Percentiles rank a stretch among this genome's conserved stretches.
Evolutionary conservation across 1,140 invertebrate species (phyloP).

Genomic region (Saxidomus purpurata): DNA sequence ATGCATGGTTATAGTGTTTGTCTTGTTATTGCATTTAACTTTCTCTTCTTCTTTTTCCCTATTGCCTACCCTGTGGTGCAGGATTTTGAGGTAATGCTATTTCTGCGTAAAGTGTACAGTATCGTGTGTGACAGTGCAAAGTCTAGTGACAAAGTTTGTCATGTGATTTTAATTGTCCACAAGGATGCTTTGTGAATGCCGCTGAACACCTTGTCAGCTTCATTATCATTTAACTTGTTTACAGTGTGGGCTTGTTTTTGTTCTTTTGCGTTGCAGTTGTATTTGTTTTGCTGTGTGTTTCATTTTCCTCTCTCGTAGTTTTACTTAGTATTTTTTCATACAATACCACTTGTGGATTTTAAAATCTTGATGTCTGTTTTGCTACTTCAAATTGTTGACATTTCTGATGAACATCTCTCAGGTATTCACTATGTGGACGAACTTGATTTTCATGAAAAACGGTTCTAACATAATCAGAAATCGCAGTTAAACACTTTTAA

Average conservation of each 20-base stretch:
- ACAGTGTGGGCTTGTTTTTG: conserved; percentile 34
- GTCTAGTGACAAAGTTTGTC: conserved; percentile 48
- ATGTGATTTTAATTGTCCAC: conserved; percentile 42
- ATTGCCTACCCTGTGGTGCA: conserved; percentile 73
- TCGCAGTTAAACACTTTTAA: too few species aligned
- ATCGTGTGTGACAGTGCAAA: conserved; percentile 13
- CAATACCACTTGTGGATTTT: conserved; percentile 64
- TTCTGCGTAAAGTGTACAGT: conserved; percentile 36
- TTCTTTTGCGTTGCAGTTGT: conserved; percentile 50
- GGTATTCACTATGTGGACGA: too few species aligned
- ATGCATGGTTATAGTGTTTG: conserved; percentile 59
- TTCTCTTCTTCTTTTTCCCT: conserved; percentile 75
- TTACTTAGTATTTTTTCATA: conserved; percentile 53
- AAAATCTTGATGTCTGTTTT: not conserved
- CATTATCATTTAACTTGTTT: conserved; percentile 25
- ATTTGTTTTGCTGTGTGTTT: conserved; percentile 51
- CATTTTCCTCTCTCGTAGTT: conserved; percentile 55
- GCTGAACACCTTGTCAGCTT: conserved; percentile 59
- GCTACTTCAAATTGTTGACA: not conserved
- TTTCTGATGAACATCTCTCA: too few species aligned
- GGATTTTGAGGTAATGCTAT: conserved; percentile 81
- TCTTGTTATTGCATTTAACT: conserved; percentile 74
- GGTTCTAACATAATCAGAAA: too few species aligned
- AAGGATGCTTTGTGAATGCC: conserved; percentile 27
- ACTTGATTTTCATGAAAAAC: too few species aligned